Conservation (phyloP, 2,113 vertebrate genomes). For the Macheiramphus alcinus region DNA sequence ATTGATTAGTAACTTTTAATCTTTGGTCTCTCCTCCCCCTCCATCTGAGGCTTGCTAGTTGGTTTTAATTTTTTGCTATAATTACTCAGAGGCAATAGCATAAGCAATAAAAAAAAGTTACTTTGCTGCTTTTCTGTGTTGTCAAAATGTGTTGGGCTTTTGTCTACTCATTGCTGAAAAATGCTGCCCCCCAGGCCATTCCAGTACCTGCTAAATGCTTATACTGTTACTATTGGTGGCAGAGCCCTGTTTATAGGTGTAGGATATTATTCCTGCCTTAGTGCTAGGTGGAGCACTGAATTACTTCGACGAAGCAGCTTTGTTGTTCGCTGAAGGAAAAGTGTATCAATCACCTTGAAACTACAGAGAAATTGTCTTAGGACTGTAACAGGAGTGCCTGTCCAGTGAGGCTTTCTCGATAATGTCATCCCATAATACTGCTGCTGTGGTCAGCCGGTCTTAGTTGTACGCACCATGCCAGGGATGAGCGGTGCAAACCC, state of each 20-base stretch:
- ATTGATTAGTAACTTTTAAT: slow-evolving; percentile 15
- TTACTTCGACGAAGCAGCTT: not conserved
- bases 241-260: not conserved
- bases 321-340: not conserved
- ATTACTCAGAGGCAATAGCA: not conserved
- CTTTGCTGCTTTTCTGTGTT: not conserved
- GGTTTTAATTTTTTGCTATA: not conserved
- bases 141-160: not conserved
- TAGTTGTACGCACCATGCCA: fast-evolving
- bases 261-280: not conserved
- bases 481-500: not conserved
- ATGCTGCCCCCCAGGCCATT: not conserved
- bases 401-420: not conserved
- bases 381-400: not conserved
- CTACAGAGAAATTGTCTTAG: not conserved
- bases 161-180: not conserved
- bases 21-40: not conserved
- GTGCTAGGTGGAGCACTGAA: not conserved
- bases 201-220: not conserved
- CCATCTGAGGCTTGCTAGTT: not conserved
- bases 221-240: not conserved
- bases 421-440: not conserved
- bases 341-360: not conserved
- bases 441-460: not conserved
- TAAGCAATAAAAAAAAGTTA: not conserved